phyloP scores from a whole-genome alignment of 2,113 vertebrate species.

The Peromyscus polionotus region DNA sequence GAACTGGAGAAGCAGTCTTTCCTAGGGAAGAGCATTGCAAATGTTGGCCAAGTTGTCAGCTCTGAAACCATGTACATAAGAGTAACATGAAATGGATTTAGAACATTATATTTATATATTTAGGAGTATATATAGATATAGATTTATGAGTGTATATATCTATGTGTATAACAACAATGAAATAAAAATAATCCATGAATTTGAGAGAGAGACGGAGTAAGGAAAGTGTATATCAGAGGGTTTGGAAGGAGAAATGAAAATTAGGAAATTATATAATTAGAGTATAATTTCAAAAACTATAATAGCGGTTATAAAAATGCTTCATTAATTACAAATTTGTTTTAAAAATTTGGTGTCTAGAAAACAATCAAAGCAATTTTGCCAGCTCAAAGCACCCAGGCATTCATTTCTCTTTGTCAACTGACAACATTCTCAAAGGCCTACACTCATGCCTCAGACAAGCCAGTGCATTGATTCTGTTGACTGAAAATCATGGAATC shows the following conservation, averaged over 20 bases:
- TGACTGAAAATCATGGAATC: neutral
- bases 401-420: neutral
- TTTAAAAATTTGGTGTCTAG: neutral
- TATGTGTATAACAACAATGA: neutral
- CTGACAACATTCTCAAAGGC: neutral
- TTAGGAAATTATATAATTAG: neutral
- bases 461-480: neutral
- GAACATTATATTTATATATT: neutral
- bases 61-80: neutral
- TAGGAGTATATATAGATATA: neutral
- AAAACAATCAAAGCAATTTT: neutral
- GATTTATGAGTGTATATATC: neutral
- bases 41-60: neutral
- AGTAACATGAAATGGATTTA: neutral
- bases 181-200: neutral
- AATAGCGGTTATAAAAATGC: neutral
- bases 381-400: neutral
- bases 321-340: neutral
- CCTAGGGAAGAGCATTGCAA: neutral
- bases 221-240: neutral
- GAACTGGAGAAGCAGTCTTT: neutral
- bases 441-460: neutral
- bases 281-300: neutral
- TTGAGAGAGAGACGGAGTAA: neutral
- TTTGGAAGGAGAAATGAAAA: neutral